Conservation (phyloP, 2,888 invertebrate species). For the Coenonympha glycerion region DNA sequence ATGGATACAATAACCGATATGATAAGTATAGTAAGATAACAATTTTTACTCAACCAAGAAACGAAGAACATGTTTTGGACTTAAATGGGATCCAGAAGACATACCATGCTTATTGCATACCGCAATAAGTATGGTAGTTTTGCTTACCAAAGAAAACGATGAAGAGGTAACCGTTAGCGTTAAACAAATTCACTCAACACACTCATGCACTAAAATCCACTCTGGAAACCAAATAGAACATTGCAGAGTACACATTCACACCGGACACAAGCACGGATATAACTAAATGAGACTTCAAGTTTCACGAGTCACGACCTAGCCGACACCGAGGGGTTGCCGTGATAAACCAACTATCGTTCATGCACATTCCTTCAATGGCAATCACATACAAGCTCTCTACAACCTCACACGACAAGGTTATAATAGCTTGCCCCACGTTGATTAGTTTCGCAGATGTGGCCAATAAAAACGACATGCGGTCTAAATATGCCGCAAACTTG, state of each 20-base stretch:
- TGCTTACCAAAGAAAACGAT: slow-evolving; percentile 5
- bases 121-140: too few relatives aligned
- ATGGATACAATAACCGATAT: slow-evolving; percentile 1
- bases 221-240: not conserved
- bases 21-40: slow-evolving; percentile 9
- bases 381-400: slow-evolving; percentile 36
- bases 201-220: not conserved
- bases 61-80: not conserved
- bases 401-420: slow-evolving; percentile 46
- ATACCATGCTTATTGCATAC: too few relatives aligned
- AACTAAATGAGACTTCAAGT: slow-evolving; percentile 49
- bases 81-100: too few relatives aligned
- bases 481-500: slow-evolving; percentile 32
- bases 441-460: slow-evolving; percentile 50
- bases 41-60: not conserved
- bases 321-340: slow-evolving; percentile 25
- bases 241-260: slow-evolving; percentile 45
- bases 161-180: not conserved
- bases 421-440: slow-evolving; percentile 41
- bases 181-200: not conserved
- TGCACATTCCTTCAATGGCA: slow-evolving; percentile 44
- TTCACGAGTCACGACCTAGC: slow-evolving; percentile 30
- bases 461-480: slow-evolving; percentile 43
- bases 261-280: slow-evolving; percentile 50
- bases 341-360: slow-evolving; percentile 35